Percentiles rank a stretch among this genome's conserved stretches.
Conservation (phyloP, 2,888 invertebrate genomes). For the Euspilapteryx auroguttella region DNA sequence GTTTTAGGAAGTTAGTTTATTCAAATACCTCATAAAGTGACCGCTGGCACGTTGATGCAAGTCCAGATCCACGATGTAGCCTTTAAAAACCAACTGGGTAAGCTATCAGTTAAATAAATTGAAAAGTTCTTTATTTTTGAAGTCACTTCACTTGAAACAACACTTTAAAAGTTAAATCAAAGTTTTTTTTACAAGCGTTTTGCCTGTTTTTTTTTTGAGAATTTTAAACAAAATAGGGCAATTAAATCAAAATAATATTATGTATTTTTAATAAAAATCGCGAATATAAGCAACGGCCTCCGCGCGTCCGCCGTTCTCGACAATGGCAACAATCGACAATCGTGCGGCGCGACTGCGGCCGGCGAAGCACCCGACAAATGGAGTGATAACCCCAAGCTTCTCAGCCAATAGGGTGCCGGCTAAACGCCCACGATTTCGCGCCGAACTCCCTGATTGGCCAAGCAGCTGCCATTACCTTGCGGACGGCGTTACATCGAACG, state of each 20-base stretch:
- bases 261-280: too few species aligned
- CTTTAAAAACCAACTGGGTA: constrained; percentile 23
- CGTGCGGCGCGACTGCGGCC: constrained; percentile 50
- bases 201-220: too few species aligned
- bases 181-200: constrained; percentile 8
- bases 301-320: constrained; percentile 38
- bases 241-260: too few species aligned
- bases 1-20: constrained; percentile 1
- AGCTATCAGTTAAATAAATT: too few species aligned
- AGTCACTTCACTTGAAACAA: too few species aligned
- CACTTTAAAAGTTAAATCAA: constrained; percentile 21
- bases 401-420: constrained; percentile 34
- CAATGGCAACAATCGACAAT: constrained; percentile 60
- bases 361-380: constrained; percentile 50
- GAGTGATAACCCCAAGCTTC: constrained; percentile 42
- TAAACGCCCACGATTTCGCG: constrained; percentile 47
- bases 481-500: constrained; percentile 58
- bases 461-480: constrained; percentile 57
- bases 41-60: constrained; percentile 76
- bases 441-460: constrained; percentile 45
- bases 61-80: constrained; percentile 74
- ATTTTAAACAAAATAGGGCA: too few species aligned
- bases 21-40: constrained; percentile 70
- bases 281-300: too few species aligned
- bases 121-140: too few species aligned